A percentile compares a stretch with the other conserved stretches of the same genome.
phyloP scores from a whole-genome alignment of 1,140 invertebrate genomes.

The Asobara japonica region DNA sequence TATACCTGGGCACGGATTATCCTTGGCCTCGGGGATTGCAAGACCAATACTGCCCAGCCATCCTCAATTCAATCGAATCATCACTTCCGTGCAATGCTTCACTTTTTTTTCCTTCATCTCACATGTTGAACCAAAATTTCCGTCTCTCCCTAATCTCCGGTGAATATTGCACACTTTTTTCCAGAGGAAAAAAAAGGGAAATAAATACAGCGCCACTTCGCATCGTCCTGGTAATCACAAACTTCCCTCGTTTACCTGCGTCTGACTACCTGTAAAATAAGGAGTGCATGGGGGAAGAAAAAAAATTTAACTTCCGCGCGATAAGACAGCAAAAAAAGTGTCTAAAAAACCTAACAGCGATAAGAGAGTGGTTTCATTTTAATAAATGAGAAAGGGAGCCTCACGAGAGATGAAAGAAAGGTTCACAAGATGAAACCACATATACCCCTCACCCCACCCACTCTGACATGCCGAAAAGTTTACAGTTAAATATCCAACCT shows the following conservation, averaged over 20 bases:
- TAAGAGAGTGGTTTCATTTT: constrained; percentile 16
- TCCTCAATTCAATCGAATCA: constrained; percentile 17
- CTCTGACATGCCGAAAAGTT: background rate
- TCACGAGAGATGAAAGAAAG: constrained; percentile 17
- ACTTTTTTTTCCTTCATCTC: background rate
- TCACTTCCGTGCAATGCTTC: constrained; percentile 20
- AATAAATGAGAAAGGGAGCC: constrained; percentile 22
- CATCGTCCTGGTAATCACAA: background rate
- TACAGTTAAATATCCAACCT: constrained; percentile 21
- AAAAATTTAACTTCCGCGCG: background rate
- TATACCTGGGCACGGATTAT: constrained; percentile 24
- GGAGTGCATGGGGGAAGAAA: background rate
- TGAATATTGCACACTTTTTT: background rate
- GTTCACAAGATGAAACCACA: constrained; percentile 16
- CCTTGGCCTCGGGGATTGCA: background rate
- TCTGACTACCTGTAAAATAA: constrained; percentile 14
- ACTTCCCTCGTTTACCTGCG: background rate
- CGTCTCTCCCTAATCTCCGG: background rate
- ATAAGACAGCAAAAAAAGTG: constrained; percentile 9
- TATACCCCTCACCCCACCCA: background rate
- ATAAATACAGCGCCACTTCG: background rate
- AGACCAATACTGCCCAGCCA: background rate
- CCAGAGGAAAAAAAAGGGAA: background rate
- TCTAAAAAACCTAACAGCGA: constrained; percentile 9
- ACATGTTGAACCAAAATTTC: background rate